These are phyloP conservation scores for Cerceris ruficornis DNA, from an alignment of 2,888 invertebrate genomes.

Conservation along the genomic window DNA sequence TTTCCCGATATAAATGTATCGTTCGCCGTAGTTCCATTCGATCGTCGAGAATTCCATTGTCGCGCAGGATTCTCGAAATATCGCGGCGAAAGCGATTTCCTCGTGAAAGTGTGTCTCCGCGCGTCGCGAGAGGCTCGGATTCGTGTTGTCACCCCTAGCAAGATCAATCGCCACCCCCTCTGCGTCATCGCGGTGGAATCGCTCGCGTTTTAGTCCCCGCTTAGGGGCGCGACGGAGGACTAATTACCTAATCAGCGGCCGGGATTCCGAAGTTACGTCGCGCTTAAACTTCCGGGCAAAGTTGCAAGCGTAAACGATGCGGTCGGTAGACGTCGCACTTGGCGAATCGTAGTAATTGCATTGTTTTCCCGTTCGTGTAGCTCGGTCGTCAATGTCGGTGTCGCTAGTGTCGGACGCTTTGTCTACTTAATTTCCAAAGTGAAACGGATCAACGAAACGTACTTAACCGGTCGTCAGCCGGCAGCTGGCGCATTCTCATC, in stretches of 20 bases:
- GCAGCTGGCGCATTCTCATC: neutral
- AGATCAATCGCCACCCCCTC: neutral
- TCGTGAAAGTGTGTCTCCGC: neutral
- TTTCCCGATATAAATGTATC: constrained; percentile 19
- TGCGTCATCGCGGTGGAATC: constrained; percentile 19
- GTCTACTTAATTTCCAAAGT: too few relatives aligned
- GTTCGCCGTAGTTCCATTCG: constrained; percentile 7
- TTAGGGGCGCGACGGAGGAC: constrained; percentile 58
- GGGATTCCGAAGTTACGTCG: constrained; percentile 65
- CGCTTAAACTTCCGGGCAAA: constrained; percentile 61
- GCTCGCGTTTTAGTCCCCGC: constrained; percentile 46
- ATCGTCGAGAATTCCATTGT: neutral
- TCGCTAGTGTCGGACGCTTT: too few relatives aligned
- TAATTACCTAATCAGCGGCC: constrained; percentile 70
- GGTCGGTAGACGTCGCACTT: constrained; percentile 40
- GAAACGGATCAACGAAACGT: too few relatives aligned
- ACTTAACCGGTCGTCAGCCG: neutral
- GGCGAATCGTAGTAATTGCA: constrained; percentile 25
- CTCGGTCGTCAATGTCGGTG: neutral
- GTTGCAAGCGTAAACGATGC: constrained; percentile 49
- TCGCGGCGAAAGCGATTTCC: neutral
- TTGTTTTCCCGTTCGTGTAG: neutral
- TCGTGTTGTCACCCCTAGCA: neutral
- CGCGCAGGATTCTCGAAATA: constrained; percentile 2
- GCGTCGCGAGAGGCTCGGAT: neutral